Percentiles rank a stretch among this genome's conserved stretches.
Conservation (phyloP, 2,113 vertebrate species). For the Noctilio leporinus region DNA sequence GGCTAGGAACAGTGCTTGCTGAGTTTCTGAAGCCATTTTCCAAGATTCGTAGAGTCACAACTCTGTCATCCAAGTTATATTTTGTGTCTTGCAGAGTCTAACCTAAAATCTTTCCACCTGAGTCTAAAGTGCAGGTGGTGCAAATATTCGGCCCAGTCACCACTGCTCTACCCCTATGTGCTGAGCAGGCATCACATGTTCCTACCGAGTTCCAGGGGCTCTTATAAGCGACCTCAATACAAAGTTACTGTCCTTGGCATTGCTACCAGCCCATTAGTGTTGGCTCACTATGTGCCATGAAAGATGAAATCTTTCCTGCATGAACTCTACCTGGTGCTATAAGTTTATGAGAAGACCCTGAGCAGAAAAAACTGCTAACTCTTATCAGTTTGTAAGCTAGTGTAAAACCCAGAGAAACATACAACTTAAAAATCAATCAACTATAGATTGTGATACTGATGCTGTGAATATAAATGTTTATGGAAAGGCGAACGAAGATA, state of each 20-base stretch:
- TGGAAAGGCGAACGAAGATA: constrained; percentile 56
- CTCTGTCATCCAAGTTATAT: constrained; percentile 3
- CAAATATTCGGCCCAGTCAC: not conserved
- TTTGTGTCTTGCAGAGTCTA: not conserved
- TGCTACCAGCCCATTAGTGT: not conserved
- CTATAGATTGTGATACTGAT: constrained; percentile 53
- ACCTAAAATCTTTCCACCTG: not conserved
- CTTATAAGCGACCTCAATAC: not conserved
- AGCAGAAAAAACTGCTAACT: not conserved
- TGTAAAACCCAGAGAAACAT: not conserved
- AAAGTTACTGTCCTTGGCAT: not conserved
- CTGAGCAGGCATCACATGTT: not conserved
- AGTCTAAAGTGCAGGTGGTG: not conserved
- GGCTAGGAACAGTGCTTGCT: not conserved
- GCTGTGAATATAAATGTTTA: constrained; percentile 62
- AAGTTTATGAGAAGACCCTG: not conserved
- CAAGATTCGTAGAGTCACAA: not conserved
- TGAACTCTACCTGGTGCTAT: not conserved
- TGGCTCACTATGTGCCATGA: not conserved
- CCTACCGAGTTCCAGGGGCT: not conserved
- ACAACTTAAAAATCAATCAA: constrained; percentile 60
- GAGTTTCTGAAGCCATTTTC: not conserved
- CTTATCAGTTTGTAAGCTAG: constrained; percentile 20
- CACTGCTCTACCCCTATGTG: too few species aligned
- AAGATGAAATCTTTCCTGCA: not conserved